Percentiles rank a stretch among this genome's conserved stretches.
These are phyloP conservation scores for Lasiurus cinereus DNA, from an alignment of 2,113 vertebrate genomes.

Conservation along the genomic window DNA sequence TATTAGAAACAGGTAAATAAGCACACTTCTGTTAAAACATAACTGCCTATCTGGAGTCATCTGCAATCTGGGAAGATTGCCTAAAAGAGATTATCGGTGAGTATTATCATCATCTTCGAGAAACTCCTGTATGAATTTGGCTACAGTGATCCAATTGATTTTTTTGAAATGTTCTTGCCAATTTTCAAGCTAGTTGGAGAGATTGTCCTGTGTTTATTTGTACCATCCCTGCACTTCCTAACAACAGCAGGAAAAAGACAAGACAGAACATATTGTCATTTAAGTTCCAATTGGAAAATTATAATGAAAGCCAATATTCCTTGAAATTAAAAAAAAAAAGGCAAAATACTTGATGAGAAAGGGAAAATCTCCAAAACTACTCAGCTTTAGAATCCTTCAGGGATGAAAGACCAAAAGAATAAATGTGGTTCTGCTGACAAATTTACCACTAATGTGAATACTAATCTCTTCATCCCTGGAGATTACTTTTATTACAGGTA, in stretches of 20 bases:
- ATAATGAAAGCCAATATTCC: background rate
- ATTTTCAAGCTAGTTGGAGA: background rate
- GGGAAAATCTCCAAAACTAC: background rate
- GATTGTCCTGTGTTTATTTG: background rate
- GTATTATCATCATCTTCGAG: background rate
- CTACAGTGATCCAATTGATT: background rate
- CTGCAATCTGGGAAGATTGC: background rate
- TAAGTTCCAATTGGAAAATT: slow-evolving; percentile 27
- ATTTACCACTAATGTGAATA: slow-evolving; percentile 55
- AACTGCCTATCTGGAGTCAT: background rate
- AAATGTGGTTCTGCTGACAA: slow-evolving; percentile 44
- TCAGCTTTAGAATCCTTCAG: slow-evolving; percentile 53
- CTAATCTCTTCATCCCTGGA: slow-evolving; percentile 37
- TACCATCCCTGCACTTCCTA: background rate
- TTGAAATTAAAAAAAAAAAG: slow-evolving; percentile 10
- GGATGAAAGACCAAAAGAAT: slow-evolving; percentile 50
- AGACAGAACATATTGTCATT: background rate
- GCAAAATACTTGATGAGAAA: background rate
- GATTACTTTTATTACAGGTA: slow-evolving; percentile 50
- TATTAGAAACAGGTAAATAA: background rate
- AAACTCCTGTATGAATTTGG: background rate
- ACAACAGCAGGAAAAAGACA: background rate
- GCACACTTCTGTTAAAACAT: background rate
- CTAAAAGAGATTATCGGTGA: background rate
- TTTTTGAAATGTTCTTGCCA: background rate